These are phyloP conservation scores for rat (Rattus norvegicus) DNA, from an alignment of 2,113 vertebrate genomes.

Conservation along the genomic window DNA sequence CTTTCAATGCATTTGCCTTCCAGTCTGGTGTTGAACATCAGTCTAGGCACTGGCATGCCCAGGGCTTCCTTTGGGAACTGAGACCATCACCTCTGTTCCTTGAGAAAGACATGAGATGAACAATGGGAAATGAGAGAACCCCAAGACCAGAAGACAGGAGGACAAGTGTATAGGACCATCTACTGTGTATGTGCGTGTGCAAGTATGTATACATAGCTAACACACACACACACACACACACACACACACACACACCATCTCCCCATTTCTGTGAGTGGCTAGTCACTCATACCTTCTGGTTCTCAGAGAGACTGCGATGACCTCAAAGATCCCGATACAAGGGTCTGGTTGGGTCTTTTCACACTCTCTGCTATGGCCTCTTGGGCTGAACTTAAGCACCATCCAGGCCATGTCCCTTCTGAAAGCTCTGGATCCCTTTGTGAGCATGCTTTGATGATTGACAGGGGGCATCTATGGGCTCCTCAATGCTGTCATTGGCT, in stretches of 20 bases:
- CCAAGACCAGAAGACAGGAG: fast-evolving
- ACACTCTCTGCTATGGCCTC: fast-evolving
- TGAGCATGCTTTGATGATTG: neutral
- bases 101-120: neutral
- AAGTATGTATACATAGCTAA: too few relatives aligned
- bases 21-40: too few relatives aligned
- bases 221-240: too few relatives aligned
- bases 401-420: fast-evolving
- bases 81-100: neutral
- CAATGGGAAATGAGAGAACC: neutral
- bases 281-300: fast-evolving
- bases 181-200: fast-evolving
- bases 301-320: neutral
- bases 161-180: neutral
- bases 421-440: neutral
- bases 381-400: neutral
- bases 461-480: neutral
- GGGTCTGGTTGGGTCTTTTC: fast-evolving
- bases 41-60: neutral
- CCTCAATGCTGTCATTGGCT: neutral
- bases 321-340: neutral
- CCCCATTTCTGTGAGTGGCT: fast-evolving
- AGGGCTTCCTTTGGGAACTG: neutral
- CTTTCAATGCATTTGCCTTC: fast-evolving
- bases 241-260: too few relatives aligned